Conservation (phyloP, 2,888 invertebrate genomes). For the Congeria kusceri region DNA sequence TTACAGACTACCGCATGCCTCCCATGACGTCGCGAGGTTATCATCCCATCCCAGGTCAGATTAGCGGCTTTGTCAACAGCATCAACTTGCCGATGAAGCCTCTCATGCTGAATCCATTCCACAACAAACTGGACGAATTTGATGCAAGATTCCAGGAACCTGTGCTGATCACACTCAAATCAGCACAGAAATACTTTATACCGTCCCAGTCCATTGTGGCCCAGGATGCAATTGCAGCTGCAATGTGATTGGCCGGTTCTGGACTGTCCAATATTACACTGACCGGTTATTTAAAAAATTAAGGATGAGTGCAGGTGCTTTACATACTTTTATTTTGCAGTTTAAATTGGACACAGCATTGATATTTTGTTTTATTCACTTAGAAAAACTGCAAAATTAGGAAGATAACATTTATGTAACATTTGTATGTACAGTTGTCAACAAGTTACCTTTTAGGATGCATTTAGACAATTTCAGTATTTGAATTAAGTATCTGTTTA, state of each 20-base stretch:
- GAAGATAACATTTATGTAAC: too few relatives aligned
- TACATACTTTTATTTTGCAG: too few relatives aligned
- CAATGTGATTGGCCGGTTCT: slow-evolving; percentile 47
- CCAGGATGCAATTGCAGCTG: slow-evolving; percentile 64
- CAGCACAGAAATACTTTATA: slow-evolving; percentile 83
- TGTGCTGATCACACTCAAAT: slow-evolving; percentile 82
- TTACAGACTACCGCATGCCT: slow-evolving; percentile 77
- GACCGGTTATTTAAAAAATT: too few relatives aligned
- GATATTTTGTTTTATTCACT: too few relatives aligned
- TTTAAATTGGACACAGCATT: too few relatives aligned
- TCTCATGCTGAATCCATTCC: slow-evolving; percentile 83
- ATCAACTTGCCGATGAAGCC: slow-evolving; percentile 84
- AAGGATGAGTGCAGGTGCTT: too few relatives aligned
- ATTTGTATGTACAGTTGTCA: too few relatives aligned
- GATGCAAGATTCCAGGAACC: slow-evolving; percentile 79
- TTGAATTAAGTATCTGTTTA: too few relatives aligned
- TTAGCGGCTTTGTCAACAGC: slow-evolving; percentile 80
- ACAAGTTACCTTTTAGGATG: too few relatives aligned
- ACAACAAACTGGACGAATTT: slow-evolving; percentile 75
- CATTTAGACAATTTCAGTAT: too few relatives aligned
- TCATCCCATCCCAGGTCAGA: slow-evolving; percentile 75
- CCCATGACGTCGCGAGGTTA: slow-evolving; percentile 74
- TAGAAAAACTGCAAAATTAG: too few relatives aligned
- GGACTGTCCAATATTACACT: too few relatives aligned
- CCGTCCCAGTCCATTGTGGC: slow-evolving; percentile 80